A percentile compares a stretch with the other conserved stretches of the same genome.
phyloP scores from a whole-genome alignment of 2,113 vertebrate species.

The Haemorhous mexicanus region DNA sequence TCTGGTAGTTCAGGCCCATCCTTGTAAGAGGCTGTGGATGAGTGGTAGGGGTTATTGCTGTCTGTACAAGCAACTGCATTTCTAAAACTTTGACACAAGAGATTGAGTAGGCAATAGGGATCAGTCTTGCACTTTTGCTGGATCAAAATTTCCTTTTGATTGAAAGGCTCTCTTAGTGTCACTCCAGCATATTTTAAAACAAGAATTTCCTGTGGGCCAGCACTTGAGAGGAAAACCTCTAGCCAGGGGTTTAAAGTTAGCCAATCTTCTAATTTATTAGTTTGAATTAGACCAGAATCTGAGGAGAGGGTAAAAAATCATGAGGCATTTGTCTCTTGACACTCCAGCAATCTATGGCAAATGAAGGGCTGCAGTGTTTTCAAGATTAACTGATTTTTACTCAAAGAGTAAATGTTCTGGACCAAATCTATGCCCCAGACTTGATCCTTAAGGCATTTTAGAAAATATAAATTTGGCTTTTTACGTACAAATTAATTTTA shows the following conservation, averaged over 20 bases:
- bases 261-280: conserved; percentile 51
- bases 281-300: not conserved
- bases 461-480: not conserved
- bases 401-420: not conserved
- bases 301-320: conserved; percentile 30
- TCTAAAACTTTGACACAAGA: not conserved
- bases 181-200: conserved; percentile 6
- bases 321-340: not conserved
- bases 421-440: not conserved
- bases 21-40: not conserved
- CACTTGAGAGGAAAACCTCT: conserved; percentile 31
- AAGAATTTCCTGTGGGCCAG: not conserved
- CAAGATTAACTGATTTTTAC: not conserved
- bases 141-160: not conserved
- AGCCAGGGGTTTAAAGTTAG: conserved; percentile 25
- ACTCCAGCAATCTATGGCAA: not conserved
- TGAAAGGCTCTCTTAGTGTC: not conserved
- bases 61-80: not conserved
- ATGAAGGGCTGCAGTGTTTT: not conserved
- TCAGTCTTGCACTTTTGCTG: not conserved
- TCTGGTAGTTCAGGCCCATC: not conserved
- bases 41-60: not conserved
- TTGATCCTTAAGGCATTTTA: not conserved
- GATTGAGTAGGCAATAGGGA: not conserved
- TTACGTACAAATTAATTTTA: not conserved